Evolutionary conservation across 2,113 vertebrate genomes (phyloP).

Genomic region (Cebus imitator): DNA sequence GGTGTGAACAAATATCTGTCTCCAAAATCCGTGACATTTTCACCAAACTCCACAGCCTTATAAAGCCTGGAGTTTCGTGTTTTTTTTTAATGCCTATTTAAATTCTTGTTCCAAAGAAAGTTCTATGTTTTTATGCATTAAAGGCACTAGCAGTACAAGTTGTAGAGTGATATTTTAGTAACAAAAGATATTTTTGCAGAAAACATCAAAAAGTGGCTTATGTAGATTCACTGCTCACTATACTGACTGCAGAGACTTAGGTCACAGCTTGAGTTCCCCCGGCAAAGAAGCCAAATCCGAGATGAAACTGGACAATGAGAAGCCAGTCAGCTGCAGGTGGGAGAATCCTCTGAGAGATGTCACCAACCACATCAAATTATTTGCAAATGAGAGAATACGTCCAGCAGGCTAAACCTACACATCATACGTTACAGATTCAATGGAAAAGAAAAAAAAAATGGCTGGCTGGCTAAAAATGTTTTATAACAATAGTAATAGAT

Average conservation of each 20-base stretch:
- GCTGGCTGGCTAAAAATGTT: background rate
- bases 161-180: conserved; percentile 42
- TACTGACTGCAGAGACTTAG: background rate
- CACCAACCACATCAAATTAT: background rate
- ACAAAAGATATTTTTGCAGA: conserved; percentile 37
- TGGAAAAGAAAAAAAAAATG: background rate
- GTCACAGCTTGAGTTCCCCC: background rate
- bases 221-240: background rate
- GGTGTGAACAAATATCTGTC: background rate
- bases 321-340: background rate
- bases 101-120: background rate
- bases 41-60: background rate
- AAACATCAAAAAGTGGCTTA: conserved; percentile 18
- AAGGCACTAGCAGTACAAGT: background rate
- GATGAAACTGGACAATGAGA: background rate
- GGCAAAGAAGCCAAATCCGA: background rate
- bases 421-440: background rate
- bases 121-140: background rate
- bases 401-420: fast-evolving
- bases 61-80: background rate
- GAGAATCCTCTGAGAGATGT: background rate
- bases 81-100: background rate
- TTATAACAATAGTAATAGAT: background rate
- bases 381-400: fast-evolving
- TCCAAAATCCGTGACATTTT: background rate